These are phyloP conservation scores for Drosophila kikkawai DNA, from an alignment of 1,140 invertebrate species.

Conservation along the genomic window DNA sequence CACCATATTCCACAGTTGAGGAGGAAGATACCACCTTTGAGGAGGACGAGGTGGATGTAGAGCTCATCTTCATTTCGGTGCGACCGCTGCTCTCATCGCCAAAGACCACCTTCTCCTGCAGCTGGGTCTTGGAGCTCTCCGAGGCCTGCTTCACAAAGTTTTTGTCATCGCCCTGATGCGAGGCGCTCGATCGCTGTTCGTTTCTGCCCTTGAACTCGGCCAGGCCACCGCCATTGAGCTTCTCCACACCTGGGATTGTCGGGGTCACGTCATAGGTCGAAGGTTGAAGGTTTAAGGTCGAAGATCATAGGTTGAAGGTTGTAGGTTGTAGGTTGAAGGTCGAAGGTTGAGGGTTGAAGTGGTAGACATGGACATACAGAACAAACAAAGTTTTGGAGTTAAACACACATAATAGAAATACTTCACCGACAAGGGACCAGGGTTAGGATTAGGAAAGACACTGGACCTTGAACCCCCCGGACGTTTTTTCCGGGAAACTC, in stretches of 20 bases:
- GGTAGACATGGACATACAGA: constrained; percentile 62
- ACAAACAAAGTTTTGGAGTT: constrained; percentile 44
- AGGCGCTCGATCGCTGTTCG: constrained; percentile 86
- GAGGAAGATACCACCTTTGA: constrained; percentile 78
- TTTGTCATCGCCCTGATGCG: constrained; percentile 88
- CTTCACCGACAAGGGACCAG: constrained; percentile 34
- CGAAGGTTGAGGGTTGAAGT: constrained; percentile 25
- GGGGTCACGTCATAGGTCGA: constrained; percentile 10
- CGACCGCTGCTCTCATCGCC: constrained; percentile 85
- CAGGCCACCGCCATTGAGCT: constrained; percentile 88
- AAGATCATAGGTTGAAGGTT: constrained; percentile 5
- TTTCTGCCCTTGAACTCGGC: constrained; percentile 87
- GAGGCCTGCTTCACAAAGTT: constrained; percentile 87
- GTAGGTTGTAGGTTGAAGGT: constrained; percentile 5
- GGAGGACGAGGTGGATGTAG: constrained; percentile 69
- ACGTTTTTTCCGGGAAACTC: not conserved
- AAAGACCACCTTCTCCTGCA: constrained; percentile 87
- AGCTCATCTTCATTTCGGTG: constrained; percentile 79
- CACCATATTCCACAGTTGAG: constrained; percentile 66
- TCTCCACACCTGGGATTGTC: constrained; percentile 85
- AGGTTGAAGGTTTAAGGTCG: not conserved
- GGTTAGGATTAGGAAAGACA: constrained; percentile 22
- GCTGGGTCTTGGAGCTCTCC: constrained; percentile 86
- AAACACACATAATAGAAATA: constrained; percentile 34
- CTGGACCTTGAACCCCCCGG: not conserved